Base-by-base conservation (phyloP, 2,113 vertebrate genomes). In the Falco punctatus region DNA sequence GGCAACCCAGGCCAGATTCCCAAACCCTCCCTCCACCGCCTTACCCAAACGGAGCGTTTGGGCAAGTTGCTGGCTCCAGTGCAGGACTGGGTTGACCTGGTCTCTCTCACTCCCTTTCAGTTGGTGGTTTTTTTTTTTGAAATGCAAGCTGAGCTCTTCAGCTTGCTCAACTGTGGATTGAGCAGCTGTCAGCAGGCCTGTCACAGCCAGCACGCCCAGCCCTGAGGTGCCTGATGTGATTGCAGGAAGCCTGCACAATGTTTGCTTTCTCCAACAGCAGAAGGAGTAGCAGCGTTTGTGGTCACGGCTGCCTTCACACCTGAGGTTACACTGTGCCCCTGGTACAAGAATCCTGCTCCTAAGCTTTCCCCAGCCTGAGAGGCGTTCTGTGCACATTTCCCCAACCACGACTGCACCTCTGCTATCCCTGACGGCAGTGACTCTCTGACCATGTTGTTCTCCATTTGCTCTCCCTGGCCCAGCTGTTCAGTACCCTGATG, bases 101-200 rank as follows among this genome's bases (percentile, higher is more conserved):
- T 58, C 13, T 69, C 40, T 40, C 11, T 85, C 10, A 1, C 6
- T 35, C 5, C 1, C 1, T 10, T 1, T 15, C 5, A 9, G 5
- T 71, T 5, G 15, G 27, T 75, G 6, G 8, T 61, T 11, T 9
- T n/a, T 28, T 51, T 23, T 20, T n/a, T 77, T 51, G 7, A 3
- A 30, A 33, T 10, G 4, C 6, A 58, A 48, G 19, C 15, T 78
- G 80, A 66, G 49, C 7, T 66, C 40, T 51, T 44, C 30, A 32
- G 13, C 27, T 82, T 57, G 27, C 38, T 81, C 64, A 54, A 0
- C 33, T 86, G 27, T 54, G 75, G 38, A 6, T 61, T 96, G 67
- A 77, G 66, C 62, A 67, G 75, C 32, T 5, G 0, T 4, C 15
- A 72, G n/a, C 26, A 42, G 73, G 4, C 12, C 38, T 62, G 52